Base-by-base conservation (phyloP, 1,140 invertebrate genomes). In the Tetragnatha versicolor region DNA sequence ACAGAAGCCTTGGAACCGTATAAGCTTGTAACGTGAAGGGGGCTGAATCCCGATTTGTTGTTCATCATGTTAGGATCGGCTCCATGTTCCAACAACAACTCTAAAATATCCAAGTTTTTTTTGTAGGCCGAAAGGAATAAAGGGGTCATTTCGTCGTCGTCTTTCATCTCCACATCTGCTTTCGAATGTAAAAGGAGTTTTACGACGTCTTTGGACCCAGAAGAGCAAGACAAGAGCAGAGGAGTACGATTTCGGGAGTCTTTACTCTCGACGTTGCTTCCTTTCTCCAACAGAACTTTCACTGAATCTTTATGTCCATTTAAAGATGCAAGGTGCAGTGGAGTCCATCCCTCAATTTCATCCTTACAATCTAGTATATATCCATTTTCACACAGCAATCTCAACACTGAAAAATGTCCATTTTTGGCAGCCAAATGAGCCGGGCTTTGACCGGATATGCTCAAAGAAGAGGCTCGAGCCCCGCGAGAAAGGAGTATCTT, bases 301-400 rank as follows among this genome's bases (percentile, higher is more conserved):
- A 73, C 51, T 31, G 58, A 2, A n/a, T 49, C 58, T 10, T 84
- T 84, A 69, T 85, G 85, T 3, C 85, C 85, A 53, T 82, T 81
- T 20, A 53, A 75, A 6, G 83, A 82, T 7, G 85, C 83, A 42
- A 83, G 82, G 70, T 87, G 86, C 9, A 87, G 75, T 9, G 84
- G 77, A 0, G 85, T 83, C 84, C 84, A 14, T 29, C 63, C 63
- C n/a, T 12, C 0, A 37, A 22, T 5, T 20, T 10, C 7, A 5
- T 17, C n/a, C 25, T 51, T 0, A 17, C 2, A 49, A 81, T 66
- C 20, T 81, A 25, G 60, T 39, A 6, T 4, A 66, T 79, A 42
- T 60, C 25, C 5, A 35, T 7, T 39, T 66, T 10, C n/a, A n/a
- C 2, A 81, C 17, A n/a, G 76, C 14, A 29, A 58, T 3, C 14